Evolutionary conservation across 2,888 invertebrate species (phyloP).

Genomic region (Apantesis nais): DNA sequence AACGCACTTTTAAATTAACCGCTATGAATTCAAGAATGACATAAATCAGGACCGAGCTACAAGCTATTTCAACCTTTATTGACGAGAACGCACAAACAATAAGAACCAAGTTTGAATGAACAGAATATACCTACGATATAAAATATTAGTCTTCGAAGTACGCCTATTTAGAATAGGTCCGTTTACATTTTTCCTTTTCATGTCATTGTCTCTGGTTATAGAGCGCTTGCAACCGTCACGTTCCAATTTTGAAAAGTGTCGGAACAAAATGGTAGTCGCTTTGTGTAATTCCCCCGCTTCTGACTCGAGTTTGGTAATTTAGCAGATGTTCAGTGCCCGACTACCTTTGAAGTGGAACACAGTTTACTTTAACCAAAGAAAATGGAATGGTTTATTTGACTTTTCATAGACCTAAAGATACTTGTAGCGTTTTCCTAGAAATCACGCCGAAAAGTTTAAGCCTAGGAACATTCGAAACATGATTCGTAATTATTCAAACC

Average conservation of each 20-base stretch:
- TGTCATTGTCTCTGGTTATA: slow-evolving; percentile 83
- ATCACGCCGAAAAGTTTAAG: slow-evolving; percentile 41
- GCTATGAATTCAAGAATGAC: slow-evolving; percentile 61
- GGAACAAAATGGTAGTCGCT: slow-evolving; percentile 85
- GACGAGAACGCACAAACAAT: slow-evolving; percentile 29
- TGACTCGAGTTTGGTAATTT: slow-evolving; percentile 77
- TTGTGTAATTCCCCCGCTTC: slow-evolving; percentile 73
- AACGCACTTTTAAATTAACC: slow-evolving; percentile 86
- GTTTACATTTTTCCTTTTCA: slow-evolving; percentile 86
- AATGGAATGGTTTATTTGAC: slow-evolving; percentile 50
- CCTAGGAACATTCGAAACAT: slow-evolving; percentile 60
- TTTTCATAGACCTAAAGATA: slow-evolving; percentile 25
- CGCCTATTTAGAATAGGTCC: slow-evolving; percentile 82
- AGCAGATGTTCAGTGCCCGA: slow-evolving; percentile 72
- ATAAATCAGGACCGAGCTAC: slow-evolving; percentile 51
- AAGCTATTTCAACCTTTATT: slow-evolving; percentile 61
- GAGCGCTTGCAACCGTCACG: slow-evolving; percentile 86
- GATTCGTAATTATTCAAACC: slow-evolving; percentile 81
- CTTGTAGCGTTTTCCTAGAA: slow-evolving; percentile 46
- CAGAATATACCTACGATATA: slow-evolving; percentile 58
- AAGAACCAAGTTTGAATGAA: slow-evolving; percentile 55
- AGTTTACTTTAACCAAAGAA: slow-evolving; percentile 51
- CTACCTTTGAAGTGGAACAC: slow-evolving; percentile 71
- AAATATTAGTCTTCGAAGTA: slow-evolving; percentile 73
- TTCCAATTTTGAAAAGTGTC: slow-evolving; percentile 86